phyloP scores from a whole-genome alignment of 2,113 vertebrate species.

The Notarius quadriscutis region DNA sequence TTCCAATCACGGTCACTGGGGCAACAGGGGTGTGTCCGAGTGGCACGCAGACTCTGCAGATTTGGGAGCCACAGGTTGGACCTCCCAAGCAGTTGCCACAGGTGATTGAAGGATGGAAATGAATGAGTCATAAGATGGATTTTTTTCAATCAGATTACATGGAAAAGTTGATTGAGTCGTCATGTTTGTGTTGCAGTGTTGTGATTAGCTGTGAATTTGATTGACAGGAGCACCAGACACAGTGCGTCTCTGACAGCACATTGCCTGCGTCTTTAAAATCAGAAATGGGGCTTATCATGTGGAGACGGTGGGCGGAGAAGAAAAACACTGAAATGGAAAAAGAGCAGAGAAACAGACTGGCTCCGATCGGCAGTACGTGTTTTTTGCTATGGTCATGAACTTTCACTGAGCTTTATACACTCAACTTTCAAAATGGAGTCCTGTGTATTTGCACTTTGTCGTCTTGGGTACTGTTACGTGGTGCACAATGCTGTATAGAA shows the following conservation, averaged over 20 bases:
- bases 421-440: too few species aligned
- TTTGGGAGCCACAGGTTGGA: slow-evolving; percentile 84
- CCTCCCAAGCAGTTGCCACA: not conserved
- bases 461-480: too few species aligned
- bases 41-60: slow-evolving; percentile 91
- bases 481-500: too few species aligned
- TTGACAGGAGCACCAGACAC: not conserved
- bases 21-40: slow-evolving; percentile 90
- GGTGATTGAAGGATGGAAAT: not conserved
- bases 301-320: slow-evolving; percentile 92
- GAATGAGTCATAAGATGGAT: not conserved
- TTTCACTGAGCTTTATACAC: too few species aligned
- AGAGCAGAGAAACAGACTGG: slow-evolving; percentile 83
- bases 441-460: too few species aligned
- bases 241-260: too few species aligned
- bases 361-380: slow-evolving; percentile 93
- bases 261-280: slow-evolving; percentile 76
- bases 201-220: not conserved
- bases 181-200: not conserved
- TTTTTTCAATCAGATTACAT: not conserved
- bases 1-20: slow-evolving; percentile 93
- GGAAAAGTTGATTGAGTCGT: not conserved
- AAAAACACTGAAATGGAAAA: slow-evolving; percentile 93
- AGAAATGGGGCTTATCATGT: slow-evolving; percentile 93
- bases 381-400: not conserved